A percentile compares a stretch with the other conserved stretches of the same genome.
Conservation (phyloP, 2,888 invertebrate species). For the Caenorhabditis afra region DNA sequence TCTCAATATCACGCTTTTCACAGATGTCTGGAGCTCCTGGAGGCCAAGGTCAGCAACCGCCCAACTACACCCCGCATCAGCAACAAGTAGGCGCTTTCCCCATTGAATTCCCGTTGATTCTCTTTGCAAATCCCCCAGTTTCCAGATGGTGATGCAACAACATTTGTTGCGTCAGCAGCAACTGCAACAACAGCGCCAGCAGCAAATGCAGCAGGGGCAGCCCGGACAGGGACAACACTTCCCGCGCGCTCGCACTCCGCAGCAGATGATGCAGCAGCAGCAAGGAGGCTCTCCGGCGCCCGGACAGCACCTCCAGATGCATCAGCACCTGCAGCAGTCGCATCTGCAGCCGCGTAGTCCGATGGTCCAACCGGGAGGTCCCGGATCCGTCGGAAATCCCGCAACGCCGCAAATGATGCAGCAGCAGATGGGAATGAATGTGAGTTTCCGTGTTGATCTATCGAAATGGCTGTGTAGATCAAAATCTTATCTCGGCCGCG, state of each 20-base stretch:
- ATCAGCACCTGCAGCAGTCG: conserved; percentile 18
- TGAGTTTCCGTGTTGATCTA: background rate
- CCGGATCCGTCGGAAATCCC: conserved; percentile 29
- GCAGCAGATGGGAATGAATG: conserved; percentile 49
- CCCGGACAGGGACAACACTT: conserved; percentile 23
- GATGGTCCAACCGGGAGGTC: conserved; percentile 11
- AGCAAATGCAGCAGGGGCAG: conserved; percentile 29
- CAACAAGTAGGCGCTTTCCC: no score
- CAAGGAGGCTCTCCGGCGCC: conserved; percentile 34
- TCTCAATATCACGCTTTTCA: no score
- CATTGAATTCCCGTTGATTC: no score
- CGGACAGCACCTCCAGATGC: conserved; percentile 34
- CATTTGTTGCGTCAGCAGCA: conserved; percentile 34
- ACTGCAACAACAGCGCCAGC: conserved; percentile 29
- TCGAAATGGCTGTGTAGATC: no score
- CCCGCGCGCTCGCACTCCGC: conserved; percentile 36
- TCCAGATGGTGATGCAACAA: conserved; percentile 30
- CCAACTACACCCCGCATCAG: no score
- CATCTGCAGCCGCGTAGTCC: conserved; percentile 28
- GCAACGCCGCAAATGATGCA: conserved; percentile 52
- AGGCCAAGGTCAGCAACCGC: no score
- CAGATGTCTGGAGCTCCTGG: no score
- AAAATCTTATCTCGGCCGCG: background rate
- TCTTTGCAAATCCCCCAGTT: no score
- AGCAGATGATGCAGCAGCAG: conserved; percentile 21